Percentiles rank a stretch among this genome's conserved stretches.
phyloP scores from a whole-genome alignment of 2,113 vertebrate genomes.

The Strix uralensis region DNA sequence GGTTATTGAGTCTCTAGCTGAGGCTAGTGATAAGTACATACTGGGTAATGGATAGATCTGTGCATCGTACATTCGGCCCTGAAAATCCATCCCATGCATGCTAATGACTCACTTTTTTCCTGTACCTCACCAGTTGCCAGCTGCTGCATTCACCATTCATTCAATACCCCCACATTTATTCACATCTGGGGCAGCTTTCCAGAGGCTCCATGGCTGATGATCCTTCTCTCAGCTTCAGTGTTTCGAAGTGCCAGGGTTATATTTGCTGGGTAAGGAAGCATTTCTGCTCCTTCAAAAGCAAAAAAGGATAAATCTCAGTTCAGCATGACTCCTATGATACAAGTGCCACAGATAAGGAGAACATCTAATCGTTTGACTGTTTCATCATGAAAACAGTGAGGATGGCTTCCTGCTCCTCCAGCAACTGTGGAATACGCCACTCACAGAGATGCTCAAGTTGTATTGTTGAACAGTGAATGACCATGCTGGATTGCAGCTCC shows the following conservation, averaged over 20 bases:
- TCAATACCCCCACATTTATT: not conserved
- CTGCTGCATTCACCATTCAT: not conserved
- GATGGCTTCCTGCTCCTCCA: not conserved
- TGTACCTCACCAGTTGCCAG: not conserved
- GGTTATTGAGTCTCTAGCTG: not conserved
- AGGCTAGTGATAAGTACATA: not conserved
- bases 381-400: not conserved
- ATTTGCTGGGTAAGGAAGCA: not conserved
- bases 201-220: not conserved
- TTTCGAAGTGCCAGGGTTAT: not conserved
- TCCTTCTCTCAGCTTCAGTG: not conserved
- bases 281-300: not conserved
- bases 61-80: not conserved
- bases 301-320: not conserved
- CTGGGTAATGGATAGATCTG: not conserved
- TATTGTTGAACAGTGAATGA: not conserved
- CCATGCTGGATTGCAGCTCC: not conserved
- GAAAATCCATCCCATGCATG: not conserved
- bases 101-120: not conserved
- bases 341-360: not conserved
- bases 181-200: not conserved
- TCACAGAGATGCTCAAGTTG: not conserved
- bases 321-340: not conserved
- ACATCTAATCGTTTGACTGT: not conserved
- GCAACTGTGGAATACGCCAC: not conserved